Evolutionary conservation across 1,140 invertebrate genomes (phyloP).

Genomic region (Calycopis cecrops): DNA sequence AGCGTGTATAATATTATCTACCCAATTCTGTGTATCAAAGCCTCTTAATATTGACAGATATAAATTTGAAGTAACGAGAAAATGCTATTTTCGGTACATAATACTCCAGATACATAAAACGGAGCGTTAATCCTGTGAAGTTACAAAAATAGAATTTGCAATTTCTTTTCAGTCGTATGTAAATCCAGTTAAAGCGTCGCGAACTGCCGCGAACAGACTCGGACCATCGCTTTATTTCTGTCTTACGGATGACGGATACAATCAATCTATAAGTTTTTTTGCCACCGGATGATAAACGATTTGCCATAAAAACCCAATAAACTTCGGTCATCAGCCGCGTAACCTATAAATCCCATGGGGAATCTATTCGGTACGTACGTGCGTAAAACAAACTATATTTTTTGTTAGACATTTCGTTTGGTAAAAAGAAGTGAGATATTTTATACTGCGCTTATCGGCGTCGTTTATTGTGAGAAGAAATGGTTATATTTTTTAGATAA

Average conservation of each 20-base stretch:
- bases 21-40: too few species aligned
- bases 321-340: constrained; percentile 42
- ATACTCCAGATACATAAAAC: too few species aligned
- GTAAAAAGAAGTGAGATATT: too few species aligned
- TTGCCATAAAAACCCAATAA: constrained; percentile 40
- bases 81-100: too few species aligned
- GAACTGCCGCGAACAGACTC: not conserved
- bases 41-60: too few species aligned
- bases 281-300: constrained; percentile 41
- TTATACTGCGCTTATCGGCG: too few species aligned
- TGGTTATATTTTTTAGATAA: too few species aligned
- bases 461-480: too few species aligned
- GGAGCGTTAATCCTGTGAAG: too few species aligned
- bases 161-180: not conserved
- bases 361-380: constrained; percentile 52
- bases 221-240: not conserved
- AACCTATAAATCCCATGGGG: constrained; percentile 54
- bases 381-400: constrained; percentile 42
- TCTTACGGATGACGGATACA: constrained; percentile 7
- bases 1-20: too few species aligned
- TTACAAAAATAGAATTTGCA: not conserved
- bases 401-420: constrained; percentile 9
- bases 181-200: not conserved
- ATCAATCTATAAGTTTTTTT: constrained; percentile 19
- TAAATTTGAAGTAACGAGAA: too few species aligned